Base-by-base conservation (phyloP, 2,888 invertebrate genomes). In the Aspidiotus rigidus region DNA sequence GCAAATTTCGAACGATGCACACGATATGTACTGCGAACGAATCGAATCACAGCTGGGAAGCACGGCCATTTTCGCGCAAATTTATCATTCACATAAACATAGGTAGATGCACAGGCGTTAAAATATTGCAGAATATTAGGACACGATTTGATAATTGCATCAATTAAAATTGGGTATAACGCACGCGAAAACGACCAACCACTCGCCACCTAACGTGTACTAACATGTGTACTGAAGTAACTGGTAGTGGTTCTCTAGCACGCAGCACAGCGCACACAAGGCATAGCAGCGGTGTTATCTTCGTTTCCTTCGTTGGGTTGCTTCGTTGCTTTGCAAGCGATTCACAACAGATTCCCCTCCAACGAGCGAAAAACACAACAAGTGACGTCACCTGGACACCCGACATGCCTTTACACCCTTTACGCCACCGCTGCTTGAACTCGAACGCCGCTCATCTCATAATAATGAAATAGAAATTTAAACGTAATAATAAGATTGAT, bases 261-360 rank as follows among this genome's bases (percentile, higher is more conserved):
- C 49, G 10, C 49, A n/a, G 49, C 49, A 49, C 11, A 13, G 11
- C 11, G 49, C 49, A 49, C 49, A 13, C 49, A 13, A 11, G 49
- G 49, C 49, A 13, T 49, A n/a, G 10, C 49, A n/a, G n/a, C n/a
- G 49, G 10, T 6, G 49, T 49, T 49, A 49, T 11, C 49, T 49
- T 49, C 49, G 49, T 28, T 28, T 28, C 49, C 2, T n/a, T 49
- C 49, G 67, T 67, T 64, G 57, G 49, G 59, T 67, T 60, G 67
- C 67, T 49, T 59, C 56, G 67, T 59, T 49, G 59, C 60, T 60
- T 67, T 67, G 49, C 42, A 49, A 44, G 42, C 57, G 60, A 59
- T 67, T 67, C 59, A 67, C 57, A 66, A 66, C 67, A 67, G 5
- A 60, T 67, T 28, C 67, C 67, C 67, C 67, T 67, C 67, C 67